Base-by-base conservation (phyloP, 1,140 invertebrate species). In the Dysdera silvatica region DNA sequence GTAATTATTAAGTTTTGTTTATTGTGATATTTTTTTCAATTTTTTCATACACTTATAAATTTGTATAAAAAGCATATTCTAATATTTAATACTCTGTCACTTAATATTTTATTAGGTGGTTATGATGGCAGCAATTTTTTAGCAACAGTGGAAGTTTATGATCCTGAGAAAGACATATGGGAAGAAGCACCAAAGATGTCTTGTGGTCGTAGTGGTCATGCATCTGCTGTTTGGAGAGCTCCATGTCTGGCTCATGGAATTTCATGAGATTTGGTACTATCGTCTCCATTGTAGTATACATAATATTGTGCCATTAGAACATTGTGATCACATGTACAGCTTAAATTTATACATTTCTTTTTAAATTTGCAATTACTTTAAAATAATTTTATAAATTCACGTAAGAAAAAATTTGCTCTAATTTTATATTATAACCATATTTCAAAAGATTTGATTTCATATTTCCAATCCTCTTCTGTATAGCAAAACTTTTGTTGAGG, bases 81-180 rank as follows among this genome's bases (percentile, higher is more conserved):
- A n/a, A 37, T 12, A 37, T n/a, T 37, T 37, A 1, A 37, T 37
- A n/a, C 10, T 1, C 35, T 37, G 35, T 12, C 35, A 41, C n/a
- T n/a, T n/a, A n/a, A n/a, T n/a, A n/a, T n/a, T 23, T n/a, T 49
- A 74, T 70, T 74, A 89, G 90, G 90, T 52, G 92, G 95, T n/a
- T 98, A 98, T 78, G 95, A 99, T 80, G 95, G 95, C 24, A 92
- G 90, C 33, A 93, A 93, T n/a, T 98, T 98, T 78, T 79, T 99
- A 49, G 98, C 98, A 81, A 96, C 94, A 51, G 95, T 98, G 52
- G 95, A 99, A 82, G 91, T 98, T 52, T 98, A 92, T 77, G 95
- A 98, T 79, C 88, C 90, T 1, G 94, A 97, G 56, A 75, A 89
- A 71, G 97, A 98, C 79, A 89, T 93, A 73, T 99, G 96, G 96